phyloP scores from a whole-genome alignment of 2,888 invertebrate species.

The Artemia sinica region DNA sequence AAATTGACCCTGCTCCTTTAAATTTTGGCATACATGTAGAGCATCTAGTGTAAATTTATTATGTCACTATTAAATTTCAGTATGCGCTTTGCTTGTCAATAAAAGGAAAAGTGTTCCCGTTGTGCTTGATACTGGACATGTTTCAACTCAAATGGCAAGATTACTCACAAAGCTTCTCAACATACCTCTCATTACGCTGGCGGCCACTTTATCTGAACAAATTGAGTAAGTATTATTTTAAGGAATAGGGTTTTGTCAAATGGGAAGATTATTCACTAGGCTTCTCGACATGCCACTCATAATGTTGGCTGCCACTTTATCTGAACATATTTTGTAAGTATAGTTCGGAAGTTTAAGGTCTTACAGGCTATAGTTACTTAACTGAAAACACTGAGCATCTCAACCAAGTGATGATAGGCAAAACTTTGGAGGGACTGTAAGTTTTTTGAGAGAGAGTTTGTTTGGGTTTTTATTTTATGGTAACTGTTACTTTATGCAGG shows the following conservation, averaged over 20 bases:
- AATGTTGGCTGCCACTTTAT: not conserved
- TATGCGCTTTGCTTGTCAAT: not conserved
- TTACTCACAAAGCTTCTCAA: not conserved
- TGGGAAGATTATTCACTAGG: not conserved
- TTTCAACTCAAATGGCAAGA: slow-evolving; percentile 1
- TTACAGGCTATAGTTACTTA: too few species aligned
- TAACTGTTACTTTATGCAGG: too few species aligned
- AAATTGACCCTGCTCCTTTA: too few species aligned
- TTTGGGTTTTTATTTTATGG: too few species aligned
- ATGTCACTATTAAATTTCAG: not conserved
- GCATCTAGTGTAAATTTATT: too few species aligned
- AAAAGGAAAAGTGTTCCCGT: not conserved
- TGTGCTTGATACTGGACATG: not conserved
- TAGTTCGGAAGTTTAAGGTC: too few species aligned
- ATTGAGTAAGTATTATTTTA: not conserved
- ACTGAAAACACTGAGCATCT: too few species aligned
- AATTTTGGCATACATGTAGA: too few species aligned
- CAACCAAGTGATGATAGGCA: too few species aligned
- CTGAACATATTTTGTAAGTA: not conserved
- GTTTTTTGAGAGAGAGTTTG: too few species aligned
- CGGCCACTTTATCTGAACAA: not conserved
- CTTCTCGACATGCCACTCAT: not conserved
- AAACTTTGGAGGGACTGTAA: too few species aligned
- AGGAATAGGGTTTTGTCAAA: not conserved
- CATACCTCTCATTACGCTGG: not conserved